Base-by-base conservation (phyloP, 2,888 invertebrate genomes). In the Anorthoa munda region DNA sequence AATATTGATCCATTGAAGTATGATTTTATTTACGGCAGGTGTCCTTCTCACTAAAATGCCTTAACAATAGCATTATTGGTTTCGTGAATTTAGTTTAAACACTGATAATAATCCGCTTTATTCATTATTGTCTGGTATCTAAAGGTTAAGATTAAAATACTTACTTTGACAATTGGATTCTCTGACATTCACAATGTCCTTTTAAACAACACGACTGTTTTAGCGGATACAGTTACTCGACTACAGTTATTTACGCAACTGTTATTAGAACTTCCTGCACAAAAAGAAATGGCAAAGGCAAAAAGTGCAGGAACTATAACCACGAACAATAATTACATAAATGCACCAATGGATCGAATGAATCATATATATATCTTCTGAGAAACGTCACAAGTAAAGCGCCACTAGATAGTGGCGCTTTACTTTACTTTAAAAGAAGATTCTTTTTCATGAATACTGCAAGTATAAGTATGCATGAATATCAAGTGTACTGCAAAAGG, bases 371-470 rank as follows among this genome's bases (percentile, higher is more conserved):
- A 65, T 2, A 46, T 15, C 48, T 81, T 87, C 79, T 61, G 70
- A 77, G 72, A 84, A 80, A 59, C 46, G 58, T 70, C 53, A 61
- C 73, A 70, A 82, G 68, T 81, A 80, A 79, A 77, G 63, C 59
- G 75, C 71, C 45, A 82, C 76, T 83, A 84, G n/a, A n/a, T n/a
- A n/a, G n/a, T n/a, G n/a, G n/a, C n/a, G n/a, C n/a, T n/a, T n/a
- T n/a, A n/a, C n/a, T n/a, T n/a, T n/a, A n/a, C n/a, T n/a, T n/a
- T n/a, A n/a, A n/a, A n/a, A n/a, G n/a, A n/a, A n/a, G n/a, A n/a
- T n/a, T n/a, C n/a, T n/a, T n/a, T 68, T 86, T 79, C 88, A 90
- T 91, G 87, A 89, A 91, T 90, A 92, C n/a, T n/a, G n/a, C n/a
- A n/a, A n/a, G n/a, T n/a, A n/a, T n/a, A n/a, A n/a, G n/a, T n/a